Evolutionary conservation across 1,140 invertebrate genomes (phyloP), one percentile per base, ranked within the genome.

Genomic region (Probaryconus sp.): DNA sequence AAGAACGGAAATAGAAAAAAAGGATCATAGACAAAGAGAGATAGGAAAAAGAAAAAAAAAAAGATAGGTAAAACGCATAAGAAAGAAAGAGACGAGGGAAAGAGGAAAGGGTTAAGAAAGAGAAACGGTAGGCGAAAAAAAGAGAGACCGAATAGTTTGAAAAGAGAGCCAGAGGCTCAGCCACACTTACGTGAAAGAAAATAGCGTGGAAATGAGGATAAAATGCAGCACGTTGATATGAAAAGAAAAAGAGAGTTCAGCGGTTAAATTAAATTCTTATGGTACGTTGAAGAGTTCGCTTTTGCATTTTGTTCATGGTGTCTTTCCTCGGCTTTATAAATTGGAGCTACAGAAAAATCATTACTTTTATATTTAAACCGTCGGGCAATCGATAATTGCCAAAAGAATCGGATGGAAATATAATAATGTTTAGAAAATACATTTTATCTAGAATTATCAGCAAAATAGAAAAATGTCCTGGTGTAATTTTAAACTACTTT

Each of bases 191-290:
- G 83, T 86, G 84, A 84, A 85, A 85, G 79, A 85, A 85, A 86
- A 85, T 84, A 86, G 81, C 84, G 83, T 84, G 84, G 84, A 85
- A 87, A 86, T 85, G 83, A 87, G 83, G 83, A 83, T 86, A 85
- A 85, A 87, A 85, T 84, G 79, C 83, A 83, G 84, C 84, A 83
- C 77, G 81, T 85, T 81, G 76, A 81, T 85, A 84, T 85, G 81
- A 82, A 84, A 84, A 85, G 76, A 86, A 83, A 76, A 83, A 83
- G 69, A 80, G 63, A 81, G 63, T 82, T 83, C 75, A 82, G 70
- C 80, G 70, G 79, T 85, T 86, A 83, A 85, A 76, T 84, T 77
- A 67, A 82, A 79, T 79, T 61, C 75, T 76, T 71, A 43, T 47
- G 31, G n/a, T n/a, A 53, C 33, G 30, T 50, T 56, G 58, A 69